Conservation (phyloP, 2,113 vertebrate genomes). For the Prochilodus magdalenae region DNA sequence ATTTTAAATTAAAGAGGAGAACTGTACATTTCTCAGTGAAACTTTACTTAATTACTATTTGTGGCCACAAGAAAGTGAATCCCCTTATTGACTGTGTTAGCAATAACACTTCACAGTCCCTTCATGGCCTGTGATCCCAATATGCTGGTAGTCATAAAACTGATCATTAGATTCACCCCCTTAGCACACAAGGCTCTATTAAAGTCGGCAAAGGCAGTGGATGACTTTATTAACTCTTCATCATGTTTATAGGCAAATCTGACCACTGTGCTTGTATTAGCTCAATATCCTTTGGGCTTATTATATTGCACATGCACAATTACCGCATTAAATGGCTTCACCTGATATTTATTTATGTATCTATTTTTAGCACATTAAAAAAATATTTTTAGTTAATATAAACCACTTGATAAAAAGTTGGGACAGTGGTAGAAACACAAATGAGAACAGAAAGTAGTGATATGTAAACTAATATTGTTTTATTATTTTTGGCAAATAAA, state of each 20-base stretch:
- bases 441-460: too few species aligned
- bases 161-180: slow-evolving; percentile 63
- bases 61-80: neutral
- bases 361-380: too few species aligned
- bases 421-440: too few species aligned
- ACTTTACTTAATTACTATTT: neutral
- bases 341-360: too few species aligned
- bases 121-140: slow-evolving; percentile 30
- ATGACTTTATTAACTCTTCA: slow-evolving; percentile 41
- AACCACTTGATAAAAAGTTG: too few species aligned
- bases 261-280: slow-evolving; percentile 35
- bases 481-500: too few species aligned
- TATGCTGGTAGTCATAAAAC: slow-evolving; percentile 50
- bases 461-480: too few species aligned
- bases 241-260: slow-evolving; percentile 12
- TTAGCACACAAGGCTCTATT: slow-evolving; percentile 8
- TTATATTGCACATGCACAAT: neutral
- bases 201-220: slow-evolving; percentile 11
- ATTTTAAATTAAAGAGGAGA: too few species aligned
- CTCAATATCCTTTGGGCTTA: slow-evolving; percentile 33
- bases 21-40: too few species aligned
- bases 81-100: neutral
- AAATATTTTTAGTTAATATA: too few species aligned
- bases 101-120: neutral
- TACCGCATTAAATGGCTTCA: neutral